Percentiles rank a stretch among this genome's conserved stretches.
phyloP scores from a whole-genome alignment of 2,113 vertebrate species.

The Prunella himalayana region DNA sequence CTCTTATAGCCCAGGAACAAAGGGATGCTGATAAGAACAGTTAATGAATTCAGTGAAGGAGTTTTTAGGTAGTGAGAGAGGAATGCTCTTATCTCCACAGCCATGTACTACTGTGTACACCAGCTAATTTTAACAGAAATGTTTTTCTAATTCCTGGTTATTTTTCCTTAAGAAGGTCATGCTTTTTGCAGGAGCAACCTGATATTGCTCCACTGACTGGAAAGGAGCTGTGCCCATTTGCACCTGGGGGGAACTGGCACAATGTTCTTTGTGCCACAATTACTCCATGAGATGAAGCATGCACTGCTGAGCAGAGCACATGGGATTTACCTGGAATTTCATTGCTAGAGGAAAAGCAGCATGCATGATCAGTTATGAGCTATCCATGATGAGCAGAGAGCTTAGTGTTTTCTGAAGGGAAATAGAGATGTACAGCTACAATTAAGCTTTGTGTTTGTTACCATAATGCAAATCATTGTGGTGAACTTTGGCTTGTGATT shows the following conservation, averaged over 20 bases:
- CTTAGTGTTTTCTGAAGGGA: neutral
- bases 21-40: neutral
- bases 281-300: accelerated
- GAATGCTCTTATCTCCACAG: neutral
- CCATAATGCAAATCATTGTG: neutral
- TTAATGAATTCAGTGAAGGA: neutral
- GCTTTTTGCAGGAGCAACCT: neutral
- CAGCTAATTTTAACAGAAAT: neutral
- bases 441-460: neutral
- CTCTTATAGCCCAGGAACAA: neutral
- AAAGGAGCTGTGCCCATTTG: neutral
- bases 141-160: neutral
- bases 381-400: neutral
- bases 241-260: neutral
- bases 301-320: accelerated
- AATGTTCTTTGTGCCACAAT: neutral
- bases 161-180: neutral
- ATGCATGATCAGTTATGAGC: neutral
- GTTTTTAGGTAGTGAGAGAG: neutral
- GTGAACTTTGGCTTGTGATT: neutral
- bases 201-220: neutral
- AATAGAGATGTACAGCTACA: neutral
- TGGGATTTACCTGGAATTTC: neutral
- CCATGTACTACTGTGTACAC: neutral
- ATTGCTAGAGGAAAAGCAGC: neutral